Conservation (phyloP, 2,113 vertebrate genomes). For the Sterrhoptilus dennistouni region DNA sequence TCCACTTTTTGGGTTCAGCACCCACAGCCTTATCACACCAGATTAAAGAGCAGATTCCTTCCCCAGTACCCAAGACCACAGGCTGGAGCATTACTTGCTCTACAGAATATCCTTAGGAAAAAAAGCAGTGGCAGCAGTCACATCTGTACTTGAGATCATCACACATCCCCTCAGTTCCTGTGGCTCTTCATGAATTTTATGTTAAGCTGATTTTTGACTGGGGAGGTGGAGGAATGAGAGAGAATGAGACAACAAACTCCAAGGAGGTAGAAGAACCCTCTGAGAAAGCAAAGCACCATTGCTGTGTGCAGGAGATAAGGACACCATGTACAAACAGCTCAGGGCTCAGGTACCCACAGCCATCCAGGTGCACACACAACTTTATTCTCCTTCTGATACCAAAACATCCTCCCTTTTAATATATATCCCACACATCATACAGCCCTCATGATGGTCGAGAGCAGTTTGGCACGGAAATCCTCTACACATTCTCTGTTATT, state of each 20-base stretch:
- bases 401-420: neutral
- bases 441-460: neutral
- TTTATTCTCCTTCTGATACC: neutral
- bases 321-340: rapidly evolving
- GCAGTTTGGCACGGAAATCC: neutral
- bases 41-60: neutral
- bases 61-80: neutral
- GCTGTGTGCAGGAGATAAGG: neutral
- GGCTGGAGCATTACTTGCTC: neutral
- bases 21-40: neutral
- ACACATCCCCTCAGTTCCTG: neutral
- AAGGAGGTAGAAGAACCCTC: neutral
- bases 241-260: neutral
- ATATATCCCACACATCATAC: too few species aligned
- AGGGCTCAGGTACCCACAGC: neutral
- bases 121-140: neutral
- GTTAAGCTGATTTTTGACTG: neutral
- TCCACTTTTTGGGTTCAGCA: neutral
- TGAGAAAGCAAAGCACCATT: neutral
- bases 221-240: neutral
- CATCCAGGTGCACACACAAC: neutral
- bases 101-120: neutral
- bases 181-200: neutral
- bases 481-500: neutral
- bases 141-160: neutral